These are phyloP conservation scores for Neotoxoptera formosana DNA, from an alignment of 1,140 invertebrate species.

Conservation along the genomic window DNA sequence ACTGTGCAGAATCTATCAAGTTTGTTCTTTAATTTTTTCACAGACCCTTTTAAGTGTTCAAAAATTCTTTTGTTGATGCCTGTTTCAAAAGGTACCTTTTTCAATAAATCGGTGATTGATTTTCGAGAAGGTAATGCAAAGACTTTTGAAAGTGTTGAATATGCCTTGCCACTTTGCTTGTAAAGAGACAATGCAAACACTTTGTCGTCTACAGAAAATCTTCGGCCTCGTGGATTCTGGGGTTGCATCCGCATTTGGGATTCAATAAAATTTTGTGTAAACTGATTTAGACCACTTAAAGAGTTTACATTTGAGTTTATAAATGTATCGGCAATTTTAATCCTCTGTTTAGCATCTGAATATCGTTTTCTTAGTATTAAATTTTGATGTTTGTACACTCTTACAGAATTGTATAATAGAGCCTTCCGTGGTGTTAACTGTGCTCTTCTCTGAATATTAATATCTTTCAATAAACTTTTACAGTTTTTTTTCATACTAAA, in stretches of 20 bases:
- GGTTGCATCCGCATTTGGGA: constrained; percentile 9
- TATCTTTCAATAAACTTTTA: not conserved
- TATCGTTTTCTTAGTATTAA: not conserved
- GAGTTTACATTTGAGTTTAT: not conserved
- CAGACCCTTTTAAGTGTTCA: not conserved
- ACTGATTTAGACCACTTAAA: not conserved
- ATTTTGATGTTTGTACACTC: not conserved
- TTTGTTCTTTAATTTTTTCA: not conserved
- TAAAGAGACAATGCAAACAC: not conserved
- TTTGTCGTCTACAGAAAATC: not conserved
- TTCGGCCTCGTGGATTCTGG: not conserved
- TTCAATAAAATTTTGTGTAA: constrained; percentile 1
- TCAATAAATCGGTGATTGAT: not conserved
- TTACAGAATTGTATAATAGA: not conserved
- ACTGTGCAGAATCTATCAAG: not conserved
- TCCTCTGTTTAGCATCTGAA: not conserved
- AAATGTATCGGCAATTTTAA: not conserved
- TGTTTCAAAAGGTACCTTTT: not conserved
- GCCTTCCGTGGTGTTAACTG: not conserved
- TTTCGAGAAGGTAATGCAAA: not conserved
- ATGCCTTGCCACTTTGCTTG: not conserved
- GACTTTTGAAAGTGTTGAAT: not conserved
- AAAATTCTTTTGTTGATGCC: not conserved
- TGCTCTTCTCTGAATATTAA: constrained; percentile 6
- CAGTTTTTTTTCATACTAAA: not conserved